Percentiles rank a stretch among this genome's conserved stretches.
Evolutionary conservation across 2,797 vertebrate genomes (phyloP).

Genomic region (Siniperca scherzeri): DNA sequence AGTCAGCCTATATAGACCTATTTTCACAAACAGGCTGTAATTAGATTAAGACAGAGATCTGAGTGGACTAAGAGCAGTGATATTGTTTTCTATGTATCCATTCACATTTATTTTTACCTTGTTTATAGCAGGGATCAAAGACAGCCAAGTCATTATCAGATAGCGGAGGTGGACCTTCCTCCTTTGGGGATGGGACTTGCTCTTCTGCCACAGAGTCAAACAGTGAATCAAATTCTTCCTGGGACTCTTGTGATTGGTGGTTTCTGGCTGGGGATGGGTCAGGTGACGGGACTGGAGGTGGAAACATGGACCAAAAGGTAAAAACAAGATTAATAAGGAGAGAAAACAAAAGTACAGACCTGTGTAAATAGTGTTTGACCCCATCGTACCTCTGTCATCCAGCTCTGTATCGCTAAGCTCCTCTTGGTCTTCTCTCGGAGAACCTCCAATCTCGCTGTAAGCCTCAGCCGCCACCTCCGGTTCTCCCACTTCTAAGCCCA

Average conservation of each 20-base stretch:
- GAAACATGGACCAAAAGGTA: constrained; percentile 11
- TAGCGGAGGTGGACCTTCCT: constrained; percentile 79
- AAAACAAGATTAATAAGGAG: not conserved
- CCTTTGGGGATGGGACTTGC: constrained; percentile 56
- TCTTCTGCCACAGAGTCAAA: constrained; percentile 82
- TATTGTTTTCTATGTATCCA: not conserved
- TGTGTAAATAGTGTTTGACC: no score
- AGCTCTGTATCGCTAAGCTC: constrained; percentile 66
- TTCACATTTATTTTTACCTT: constrained; percentile 75
- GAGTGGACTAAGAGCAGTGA: not conserved
- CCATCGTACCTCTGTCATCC: constrained; percentile 61
- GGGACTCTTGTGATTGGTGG: constrained; percentile 67
- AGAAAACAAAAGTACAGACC: not conserved
- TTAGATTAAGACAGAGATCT: not conserved
- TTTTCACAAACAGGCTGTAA: not conserved
- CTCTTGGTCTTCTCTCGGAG: constrained; percentile 55
- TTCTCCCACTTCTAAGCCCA: constrained; percentile 69
- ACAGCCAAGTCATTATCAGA: constrained; percentile 90
- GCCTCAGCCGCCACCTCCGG: constrained; percentile 86
- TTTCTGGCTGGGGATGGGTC: constrained; percentile 42
- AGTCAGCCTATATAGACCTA: no score
- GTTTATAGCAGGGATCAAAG: constrained; percentile 92
- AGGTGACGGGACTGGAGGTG: constrained; percentile 58
- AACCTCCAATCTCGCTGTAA: constrained; percentile 79
- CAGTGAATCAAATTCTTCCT: constrained; percentile 86